Evolutionary conservation across 1,140 invertebrate genomes (phyloP).

Genomic region (Papilio aristodemus): DNA sequence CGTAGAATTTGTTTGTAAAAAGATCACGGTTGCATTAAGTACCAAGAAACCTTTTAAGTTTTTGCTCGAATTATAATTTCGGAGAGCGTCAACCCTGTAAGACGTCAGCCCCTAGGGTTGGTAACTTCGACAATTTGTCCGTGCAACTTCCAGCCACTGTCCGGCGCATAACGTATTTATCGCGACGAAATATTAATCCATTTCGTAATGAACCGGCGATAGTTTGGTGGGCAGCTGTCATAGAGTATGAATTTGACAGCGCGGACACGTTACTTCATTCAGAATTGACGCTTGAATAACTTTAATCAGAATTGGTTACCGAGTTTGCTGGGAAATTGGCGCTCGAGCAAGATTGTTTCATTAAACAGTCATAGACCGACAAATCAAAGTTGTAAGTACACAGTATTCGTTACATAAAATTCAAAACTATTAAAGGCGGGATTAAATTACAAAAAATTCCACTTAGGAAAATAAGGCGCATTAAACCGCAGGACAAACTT

Average conservation of each 20-base stretch:
- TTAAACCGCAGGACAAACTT: too few relatives aligned
- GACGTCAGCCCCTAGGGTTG: constrained; percentile 53
- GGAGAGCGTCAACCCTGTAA: constrained; percentile 48
- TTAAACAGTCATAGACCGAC: background rate
- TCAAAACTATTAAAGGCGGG: too few relatives aligned
- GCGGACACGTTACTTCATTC: constrained; percentile 37
- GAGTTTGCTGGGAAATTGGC: constrained; percentile 1
- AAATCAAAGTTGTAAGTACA: background rate
- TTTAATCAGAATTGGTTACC: constrained; percentile 27
- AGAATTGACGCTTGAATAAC: constrained; percentile 26
- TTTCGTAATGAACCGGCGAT: constrained; percentile 66
- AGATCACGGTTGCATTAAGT: background rate
- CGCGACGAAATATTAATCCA: constrained; percentile 76
- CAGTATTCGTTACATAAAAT: background rate
- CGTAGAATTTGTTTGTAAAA: too few relatives aligned
- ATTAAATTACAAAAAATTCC: too few relatives aligned
- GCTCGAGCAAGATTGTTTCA: background rate
- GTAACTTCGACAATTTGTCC: constrained; percentile 73
- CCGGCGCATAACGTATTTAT: constrained; percentile 76
- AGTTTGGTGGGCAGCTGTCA: constrained; percentile 55
- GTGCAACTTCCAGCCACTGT: constrained; percentile 63
- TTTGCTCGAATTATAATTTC: background rate
- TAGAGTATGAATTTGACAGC: constrained; percentile 46
- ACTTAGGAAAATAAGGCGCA: too few relatives aligned
- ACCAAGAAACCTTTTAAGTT: background rate